Base-by-base conservation (phyloP, 2,888 invertebrate genomes). In the Lepidochitona cinerea region DNA sequence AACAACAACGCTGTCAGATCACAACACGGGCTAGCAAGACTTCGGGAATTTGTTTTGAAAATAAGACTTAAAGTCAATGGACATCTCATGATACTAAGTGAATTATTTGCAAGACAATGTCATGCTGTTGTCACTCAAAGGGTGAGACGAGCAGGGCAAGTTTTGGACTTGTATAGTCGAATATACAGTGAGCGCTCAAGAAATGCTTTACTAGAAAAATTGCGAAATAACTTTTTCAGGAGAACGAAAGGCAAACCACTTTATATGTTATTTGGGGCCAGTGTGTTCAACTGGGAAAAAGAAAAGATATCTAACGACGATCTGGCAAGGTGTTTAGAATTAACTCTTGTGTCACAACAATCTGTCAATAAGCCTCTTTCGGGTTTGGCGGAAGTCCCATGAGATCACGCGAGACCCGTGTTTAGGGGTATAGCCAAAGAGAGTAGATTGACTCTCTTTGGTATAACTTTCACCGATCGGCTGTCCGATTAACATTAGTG, bases 211-310 rank as follows among this genome's bases (percentile, higher is more conserved):
- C 74, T 85, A 14, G 75, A 81, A 69, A 77, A 65, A 49, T 66
- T 85, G 18, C 75, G 80, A 23, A 68, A 52, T 32, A 70, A 77
- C 9, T 70, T 79, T 37, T 53, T 68, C 9, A 76, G 70, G 70
- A 75, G 75, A 29, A 71, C 70, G 12, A 74, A 78, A 68, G 76
- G 75, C 37, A 79, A 74, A 52, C 68, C 74, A 14, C 66, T 81
- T 9, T 79, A 79, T 41, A 65, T 75, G 7, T 71, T 87, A 12
- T 74, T 87, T 33, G 84, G 85, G 32, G 87, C 87, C 32, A 75
- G 79, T 41, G 52, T 87, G 5, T 89, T 89, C 78, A 81, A 83
- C 23, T 89, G 89, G 88, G 83, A 86, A 7, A 77, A 85, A 32
- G 79, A 85, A 54, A 81, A 82, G 49, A 81, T 90, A 33, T 77